Base-by-base conservation (phyloP, 2,113 vertebrate species). In the Pungitius pungitius region DNA sequence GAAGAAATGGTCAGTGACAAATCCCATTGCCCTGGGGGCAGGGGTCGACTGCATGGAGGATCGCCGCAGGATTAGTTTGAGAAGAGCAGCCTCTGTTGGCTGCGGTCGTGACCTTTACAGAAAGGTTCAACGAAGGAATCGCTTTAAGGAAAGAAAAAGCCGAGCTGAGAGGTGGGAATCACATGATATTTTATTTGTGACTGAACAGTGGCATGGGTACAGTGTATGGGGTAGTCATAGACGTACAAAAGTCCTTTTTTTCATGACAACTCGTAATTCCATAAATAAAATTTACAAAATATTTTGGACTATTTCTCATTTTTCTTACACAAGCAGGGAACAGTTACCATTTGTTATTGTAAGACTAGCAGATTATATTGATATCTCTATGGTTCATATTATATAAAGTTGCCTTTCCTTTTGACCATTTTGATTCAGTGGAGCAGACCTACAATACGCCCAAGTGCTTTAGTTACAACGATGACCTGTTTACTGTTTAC, bases 251-350 rank as follows among this genome's bases (percentile, higher is more conserved):
- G 81, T 89, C 85, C 69, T 71, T 88, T 87, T 84, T 76, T 83
- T 88, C 77, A 78, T 79, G 71, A 87, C 75, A 81, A 69, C 80
- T 89, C 85, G 84, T 83, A 80, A 78, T 83, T 90, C 70, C 88
- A 91, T 92, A 92, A 92, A 92, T 92, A 92, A 92, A 90, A 87
- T 90, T 74, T 88, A 89, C 89, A 92, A 92, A 92, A 92, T 91
- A 91, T 88, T 85, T 84, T 80, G 79, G 87, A 88, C 81, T 80
- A 83, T 89, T 88, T 87, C 69, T 79, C 68, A 69, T 87, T 87
- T 87, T 83, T 88, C 76, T 84, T 77, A 82, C 75, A 87, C 72
- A 45, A 88, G 74, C 76, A 74, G 83, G 83, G 85, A 61, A 85
- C 82, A 75, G 82, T 87, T 85, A 84, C 74, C 69, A 18, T 82